Evolutionary conservation across 2,113 vertebrate species (phyloP), one percentile per base, ranked within the genome.

Genomic region (Corythornis vintsioides): DNA sequence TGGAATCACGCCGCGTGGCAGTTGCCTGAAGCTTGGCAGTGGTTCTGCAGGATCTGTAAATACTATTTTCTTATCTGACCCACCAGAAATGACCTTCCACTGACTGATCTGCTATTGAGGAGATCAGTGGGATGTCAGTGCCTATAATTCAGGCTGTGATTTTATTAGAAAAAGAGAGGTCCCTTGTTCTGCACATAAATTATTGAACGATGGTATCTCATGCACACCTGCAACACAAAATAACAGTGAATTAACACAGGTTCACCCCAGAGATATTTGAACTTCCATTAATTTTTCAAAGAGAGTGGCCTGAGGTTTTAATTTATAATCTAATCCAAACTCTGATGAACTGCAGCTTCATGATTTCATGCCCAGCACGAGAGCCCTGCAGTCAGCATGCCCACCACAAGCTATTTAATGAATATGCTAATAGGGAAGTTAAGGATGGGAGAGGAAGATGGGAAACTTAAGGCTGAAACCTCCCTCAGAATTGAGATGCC

Each of bases 291-390:
- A 47, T 79, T 91, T 86, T 86, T 85, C 84, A 75, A 24, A 66
- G 64, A 67, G 52, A 65, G 64, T 74, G 77, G 92, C 84, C 81
- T 5, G 9, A 87, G 74, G 84, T 80, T 96, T 89, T 87, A 55
- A 95, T 96, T 93, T 94, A 5, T 86, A 90, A 79, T 63, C 83
- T 87, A 66, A 85, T 73, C 89, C 71, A 26, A 85, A 24, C 66
- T 64, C 28, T 72, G 70, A 65, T 48, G 89, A 86, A 35, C 28
- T 48, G 69, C 79, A 88, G 83, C 77, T 88, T 87, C 83, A 26
- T 2, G 64, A 77, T 91, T 92, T 87, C 92, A 45, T 48, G 63
- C 92, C 82, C 94, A 94, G 89, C 47, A 2, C 66, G 94, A 83
- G 63, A 85, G 71, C 74, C 4, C 47, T 1, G 59, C 84, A 90